Percentiles rank a stretch among this genome's conserved stretches.
Evolutionary conservation across 2,113 vertebrate species (phyloP).

Genomic region (Aldabrachelys gigantea): DNA sequence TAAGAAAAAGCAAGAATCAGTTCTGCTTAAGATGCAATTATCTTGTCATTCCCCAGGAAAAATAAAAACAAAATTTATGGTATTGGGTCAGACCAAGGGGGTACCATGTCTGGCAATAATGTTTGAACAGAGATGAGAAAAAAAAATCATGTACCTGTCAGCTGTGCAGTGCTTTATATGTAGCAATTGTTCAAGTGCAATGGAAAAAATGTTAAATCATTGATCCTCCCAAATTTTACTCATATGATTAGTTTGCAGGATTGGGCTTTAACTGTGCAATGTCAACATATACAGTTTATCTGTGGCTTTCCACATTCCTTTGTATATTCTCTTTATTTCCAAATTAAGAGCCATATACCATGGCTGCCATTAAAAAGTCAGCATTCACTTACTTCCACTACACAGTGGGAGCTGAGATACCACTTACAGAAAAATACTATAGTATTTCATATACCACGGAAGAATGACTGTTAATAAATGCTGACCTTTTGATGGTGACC

Average conservation of each 20-base stretch:
- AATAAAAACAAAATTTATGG: not conserved
- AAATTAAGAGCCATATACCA: not conserved
- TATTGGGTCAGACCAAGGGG: rapidly evolving
- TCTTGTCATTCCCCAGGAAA: not conserved
- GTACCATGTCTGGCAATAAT: not conserved
- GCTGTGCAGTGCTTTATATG: not conserved
- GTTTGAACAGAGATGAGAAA: not conserved
- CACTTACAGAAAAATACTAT: not conserved
- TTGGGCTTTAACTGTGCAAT: not conserved
- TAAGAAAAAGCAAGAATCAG: conserved; percentile 18
- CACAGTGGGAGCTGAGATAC: not conserved
- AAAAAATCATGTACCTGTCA: not conserved
- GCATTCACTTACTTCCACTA: not conserved
- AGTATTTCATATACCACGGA: not conserved
- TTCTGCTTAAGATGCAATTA: not conserved
- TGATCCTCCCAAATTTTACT: not conserved
- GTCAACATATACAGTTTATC: not conserved
- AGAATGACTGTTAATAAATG: not conserved
- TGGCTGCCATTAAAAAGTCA: not conserved
- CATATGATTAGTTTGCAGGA: rapidly evolving
- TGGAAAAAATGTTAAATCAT: not conserved
- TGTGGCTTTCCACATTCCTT: not conserved
- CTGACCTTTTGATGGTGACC: not conserved
- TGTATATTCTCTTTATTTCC: not conserved
- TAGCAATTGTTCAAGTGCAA: not conserved